Conservation (phyloP, 2,113 vertebrate genomes). For the Gopherus evgoodei region DNA sequence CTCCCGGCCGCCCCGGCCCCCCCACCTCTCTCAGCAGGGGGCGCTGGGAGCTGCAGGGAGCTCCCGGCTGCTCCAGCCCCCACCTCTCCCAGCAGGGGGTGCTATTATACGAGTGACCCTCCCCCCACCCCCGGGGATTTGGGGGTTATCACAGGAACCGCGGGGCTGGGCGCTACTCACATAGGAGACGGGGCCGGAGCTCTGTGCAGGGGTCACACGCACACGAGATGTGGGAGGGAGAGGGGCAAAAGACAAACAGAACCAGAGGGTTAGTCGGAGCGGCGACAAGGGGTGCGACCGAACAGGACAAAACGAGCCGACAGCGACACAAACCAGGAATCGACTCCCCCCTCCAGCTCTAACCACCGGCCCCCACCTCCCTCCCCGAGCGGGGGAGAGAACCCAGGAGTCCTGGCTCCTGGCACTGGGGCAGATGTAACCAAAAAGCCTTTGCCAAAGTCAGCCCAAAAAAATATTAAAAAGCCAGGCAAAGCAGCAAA, state of each 20-base stretch:
- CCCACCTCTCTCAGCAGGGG: background rate
- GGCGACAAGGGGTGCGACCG: background rate
- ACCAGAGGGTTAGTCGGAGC: background rate
- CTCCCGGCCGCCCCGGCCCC: background rate
- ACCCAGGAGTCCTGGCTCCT: background rate
- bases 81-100: conserved; percentile 72
- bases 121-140: background rate
- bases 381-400: background rate
- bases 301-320: background rate
- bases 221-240: conserved; percentile 54
- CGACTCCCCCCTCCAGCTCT: background rate
- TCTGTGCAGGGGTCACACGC: conserved; percentile 61
- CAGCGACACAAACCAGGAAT: background rate
- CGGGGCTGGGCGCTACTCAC: conserved; percentile 69
- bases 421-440: background rate
- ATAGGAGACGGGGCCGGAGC: conserved; percentile 66
- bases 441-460: background rate
- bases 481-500: background rate
- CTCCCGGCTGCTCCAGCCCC: conserved; percentile 71
- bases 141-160: background rate
- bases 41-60: background rate
- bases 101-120: background rate
- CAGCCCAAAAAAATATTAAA: too few species aligned
- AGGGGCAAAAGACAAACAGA: conserved; percentile 64
- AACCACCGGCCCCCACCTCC: background rate